Evolutionary conservation across 2,888 invertebrate species (phyloP), one percentile per base, ranked within the genome.

Genomic region (Noctua comes): DNA sequence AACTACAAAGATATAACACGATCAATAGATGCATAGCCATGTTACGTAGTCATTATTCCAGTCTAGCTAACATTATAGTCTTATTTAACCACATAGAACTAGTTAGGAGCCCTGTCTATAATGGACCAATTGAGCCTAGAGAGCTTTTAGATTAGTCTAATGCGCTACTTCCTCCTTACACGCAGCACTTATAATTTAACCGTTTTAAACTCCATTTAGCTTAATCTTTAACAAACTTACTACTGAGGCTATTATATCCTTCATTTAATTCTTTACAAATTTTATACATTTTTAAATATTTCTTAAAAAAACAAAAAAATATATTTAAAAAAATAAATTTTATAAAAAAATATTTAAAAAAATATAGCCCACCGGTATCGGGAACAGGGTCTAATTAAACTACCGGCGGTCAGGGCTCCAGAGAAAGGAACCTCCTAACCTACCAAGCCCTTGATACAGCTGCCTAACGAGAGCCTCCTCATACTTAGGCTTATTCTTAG

Each of bases 61-160:
- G 73, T 48, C 43, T 36, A 27, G 16, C 27, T 59, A 75, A 48
- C 70, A 62, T 75, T 62, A 65, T 77, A 54, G 51, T 68, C 65
- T 59, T 40, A 57, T 73, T 68, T 69, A 71, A 76, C 73, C 1
- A 48, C 68, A 65, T 31, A 66, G 13, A 70, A 51, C 79, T 79
- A 72, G 80, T 69, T 74, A 71, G 54, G 31, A 75, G 18, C 64
- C 74, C 70, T 72, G 76, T 72, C 77, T 82, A 51, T 86, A 86
- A 84, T 82, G 51, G 76, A 54, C 72, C 83, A 87, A 80, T 85
- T 87, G 85, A 83, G 80, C 24, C 69, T 70, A 76, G 71, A 78
- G 80, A 87, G 76, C 80, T 87, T 84, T 87, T 54, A 79, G 75
- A 86, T 87, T 80, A 87, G 64, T 46, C 76, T 87, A 87, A 87